Base-by-base conservation (phyloP, 2,888 invertebrate genomes). In the Tachina grossa region DNA sequence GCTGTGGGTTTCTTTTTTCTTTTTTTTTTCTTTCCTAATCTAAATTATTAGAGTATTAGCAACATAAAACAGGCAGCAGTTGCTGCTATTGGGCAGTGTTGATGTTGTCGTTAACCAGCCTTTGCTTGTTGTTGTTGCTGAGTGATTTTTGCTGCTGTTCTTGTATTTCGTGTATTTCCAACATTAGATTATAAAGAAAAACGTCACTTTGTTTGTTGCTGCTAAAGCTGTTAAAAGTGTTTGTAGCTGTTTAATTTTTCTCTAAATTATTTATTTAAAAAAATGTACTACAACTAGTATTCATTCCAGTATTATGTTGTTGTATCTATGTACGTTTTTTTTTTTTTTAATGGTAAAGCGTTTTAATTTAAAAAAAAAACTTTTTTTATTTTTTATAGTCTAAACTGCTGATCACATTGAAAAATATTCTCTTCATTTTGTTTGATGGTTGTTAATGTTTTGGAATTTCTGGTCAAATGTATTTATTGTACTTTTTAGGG, bases 381-480 rank as follows among this genome's bases (percentile, higher is more conserved):
- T n/a, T 69, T 80, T 80, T 2, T 80, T 39, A 0, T 5, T 31
- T 31, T 11, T 22, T 72, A 5, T 57, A 11, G 66, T 43, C 31
- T 59, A 8, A 5, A 19, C 39, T 43, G 55, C 43, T 76, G 49
- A 78, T 79, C 82, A 79, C 71, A 84, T 84, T 86, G n/a, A n/a
- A 84, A 86, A 86, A 84, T 82, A 81, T 84, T 86, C 86, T 84
- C 86, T 86, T 81, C 49, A 51, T 78, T 76, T 31, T 63, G 49
- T 71, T 22, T 74, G 22, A 16, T 41, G 31, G 31, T 31, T 2
- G 16, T 16, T 31, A 55, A 43, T 55, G 53, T 65, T 65, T 19
- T 57, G 59, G 55, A 81, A 78, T 85, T 69, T 59, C 53, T 76
- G 66, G 80, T 47, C 53, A 76, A 76, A 72, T 31, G 22, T 57